Conservation (phyloP, 2,888 invertebrate genomes). For the Acleris literana region DNA sequence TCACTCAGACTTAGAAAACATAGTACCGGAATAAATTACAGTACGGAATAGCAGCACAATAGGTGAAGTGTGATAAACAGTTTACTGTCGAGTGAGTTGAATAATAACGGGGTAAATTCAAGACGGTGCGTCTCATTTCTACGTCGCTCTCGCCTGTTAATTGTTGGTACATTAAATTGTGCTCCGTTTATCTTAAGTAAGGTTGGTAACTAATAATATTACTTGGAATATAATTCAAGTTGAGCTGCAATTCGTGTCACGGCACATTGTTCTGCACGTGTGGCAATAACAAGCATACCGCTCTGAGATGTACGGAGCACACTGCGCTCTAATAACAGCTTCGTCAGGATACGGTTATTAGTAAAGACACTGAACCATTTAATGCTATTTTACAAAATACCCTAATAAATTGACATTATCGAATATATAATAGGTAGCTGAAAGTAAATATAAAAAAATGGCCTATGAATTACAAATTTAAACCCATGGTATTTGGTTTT, state of each 20-base stretch:
- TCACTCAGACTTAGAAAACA: slow-evolving; percentile 11
- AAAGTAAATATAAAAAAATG: too few relatives aligned
- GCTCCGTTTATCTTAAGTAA: slow-evolving; percentile 20
- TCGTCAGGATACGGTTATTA: too few relatives aligned
- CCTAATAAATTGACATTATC: too few relatives aligned
- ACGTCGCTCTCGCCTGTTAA: slow-evolving; percentile 15
- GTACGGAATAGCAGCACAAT: slow-evolving; percentile 18
- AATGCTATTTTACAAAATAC: too few relatives aligned
- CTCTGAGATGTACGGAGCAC: slow-evolving; percentile 8
- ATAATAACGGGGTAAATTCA: slow-evolving; percentile 33
- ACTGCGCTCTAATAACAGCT: too few relatives aligned
- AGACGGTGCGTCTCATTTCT: slow-evolving; percentile 30
- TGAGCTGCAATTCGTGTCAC: slow-evolving; percentile 8
- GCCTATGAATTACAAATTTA: too few relatives aligned
- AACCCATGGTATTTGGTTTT: too few relatives aligned
- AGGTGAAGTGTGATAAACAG: slow-evolving; percentile 33
- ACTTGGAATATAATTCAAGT: background rate
- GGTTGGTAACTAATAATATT: slow-evolving; percentile 15
- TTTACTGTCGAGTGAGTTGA: slow-evolving; percentile 28
- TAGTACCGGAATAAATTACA: slow-evolving; percentile 28
- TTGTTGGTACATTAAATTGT: slow-evolving; percentile 24
- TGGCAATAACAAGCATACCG: slow-evolving; percentile 11
- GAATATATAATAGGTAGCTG: too few relatives aligned
- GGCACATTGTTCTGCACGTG: slow-evolving; percentile 4
- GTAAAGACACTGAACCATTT: too few relatives aligned